Evolutionary conservation across 2,797 vertebrate species (phyloP).

Genomic region (Taeniopygia guttata): DNA sequence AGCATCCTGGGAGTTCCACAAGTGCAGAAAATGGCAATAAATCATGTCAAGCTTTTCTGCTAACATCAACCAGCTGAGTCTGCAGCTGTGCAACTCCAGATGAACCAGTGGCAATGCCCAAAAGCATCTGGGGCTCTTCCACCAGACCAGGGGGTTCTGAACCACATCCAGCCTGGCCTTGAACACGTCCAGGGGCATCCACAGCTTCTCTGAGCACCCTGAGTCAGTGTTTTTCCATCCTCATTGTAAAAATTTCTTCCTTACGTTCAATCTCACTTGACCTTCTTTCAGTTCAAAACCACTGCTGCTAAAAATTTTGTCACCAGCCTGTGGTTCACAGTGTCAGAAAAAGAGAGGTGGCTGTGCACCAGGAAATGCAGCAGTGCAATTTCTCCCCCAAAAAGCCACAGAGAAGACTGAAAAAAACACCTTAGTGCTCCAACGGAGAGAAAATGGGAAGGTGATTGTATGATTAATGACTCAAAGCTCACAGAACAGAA

Average conservation of each 20-base stretch:
- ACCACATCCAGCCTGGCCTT: neutral
- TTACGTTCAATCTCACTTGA: neutral
- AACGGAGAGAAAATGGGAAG: neutral
- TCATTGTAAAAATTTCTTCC: neutral
- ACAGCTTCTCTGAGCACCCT: neutral
- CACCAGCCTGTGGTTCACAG: no score
- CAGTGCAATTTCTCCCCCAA: neutral
- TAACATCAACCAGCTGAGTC: neutral
- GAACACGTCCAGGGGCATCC: neutral
- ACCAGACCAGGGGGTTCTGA: neutral
- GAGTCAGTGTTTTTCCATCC: neutral
- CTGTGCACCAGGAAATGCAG: neutral
- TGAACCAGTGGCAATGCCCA: neutral
- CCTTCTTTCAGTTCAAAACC: neutral
- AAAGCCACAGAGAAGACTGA: neutral
- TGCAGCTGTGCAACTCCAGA: neutral
- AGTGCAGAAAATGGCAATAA: neutral
- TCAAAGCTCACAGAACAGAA: neutral
- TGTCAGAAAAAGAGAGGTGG: no score
- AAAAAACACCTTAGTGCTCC: neutral
- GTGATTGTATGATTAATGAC: neutral
- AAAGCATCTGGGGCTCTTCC: neutral
- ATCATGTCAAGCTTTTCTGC: neutral
- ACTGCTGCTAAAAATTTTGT: accelerated
- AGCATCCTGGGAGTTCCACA: neutral